These are phyloP conservation scores for Cyphomyrus discorhynchus DNA, from an alignment of 2,113 vertebrate species.

Conservation along the genomic window DNA sequence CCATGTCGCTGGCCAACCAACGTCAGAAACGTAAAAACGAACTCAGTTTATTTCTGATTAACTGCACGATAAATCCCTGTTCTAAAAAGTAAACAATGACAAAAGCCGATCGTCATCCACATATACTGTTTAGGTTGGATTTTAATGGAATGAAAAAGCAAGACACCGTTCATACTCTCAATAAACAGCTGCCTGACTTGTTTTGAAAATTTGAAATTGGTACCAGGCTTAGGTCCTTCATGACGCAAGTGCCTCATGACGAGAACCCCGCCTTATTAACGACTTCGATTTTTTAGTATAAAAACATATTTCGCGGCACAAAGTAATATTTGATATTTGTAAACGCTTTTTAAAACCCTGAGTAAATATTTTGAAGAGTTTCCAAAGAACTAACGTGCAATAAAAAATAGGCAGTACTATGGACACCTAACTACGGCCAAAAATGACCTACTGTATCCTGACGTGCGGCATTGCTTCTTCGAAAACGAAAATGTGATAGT, in stretches of 20 bases:
- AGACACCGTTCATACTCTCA: background rate
- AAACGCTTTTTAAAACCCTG: background rate
- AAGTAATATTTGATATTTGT: background rate
- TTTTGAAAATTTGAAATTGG: conserved; percentile 66
- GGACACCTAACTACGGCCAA: background rate
- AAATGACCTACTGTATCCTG: background rate
- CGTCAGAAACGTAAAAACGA: background rate
- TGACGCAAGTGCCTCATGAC: background rate
- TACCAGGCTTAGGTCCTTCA: conserved; percentile 38
- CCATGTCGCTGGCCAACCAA: background rate
- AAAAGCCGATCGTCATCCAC: background rate
- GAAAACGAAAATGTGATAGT: background rate
- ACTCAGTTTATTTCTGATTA: background rate
- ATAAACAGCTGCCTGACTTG: conserved; percentile 33
- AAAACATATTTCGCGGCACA: background rate
- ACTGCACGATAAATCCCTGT: background rate
- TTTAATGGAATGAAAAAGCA: background rate
- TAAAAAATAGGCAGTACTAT: background rate
- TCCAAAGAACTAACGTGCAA: background rate
- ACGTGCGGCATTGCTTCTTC: background rate
- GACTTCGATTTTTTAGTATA: background rate
- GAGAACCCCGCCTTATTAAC: background rate
- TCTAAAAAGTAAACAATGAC: background rate
- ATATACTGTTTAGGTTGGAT: background rate
- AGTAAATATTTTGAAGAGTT: background rate